Conservation (phyloP, 2,888 invertebrate genomes). For the Glaucopsyche alexis region DNA sequence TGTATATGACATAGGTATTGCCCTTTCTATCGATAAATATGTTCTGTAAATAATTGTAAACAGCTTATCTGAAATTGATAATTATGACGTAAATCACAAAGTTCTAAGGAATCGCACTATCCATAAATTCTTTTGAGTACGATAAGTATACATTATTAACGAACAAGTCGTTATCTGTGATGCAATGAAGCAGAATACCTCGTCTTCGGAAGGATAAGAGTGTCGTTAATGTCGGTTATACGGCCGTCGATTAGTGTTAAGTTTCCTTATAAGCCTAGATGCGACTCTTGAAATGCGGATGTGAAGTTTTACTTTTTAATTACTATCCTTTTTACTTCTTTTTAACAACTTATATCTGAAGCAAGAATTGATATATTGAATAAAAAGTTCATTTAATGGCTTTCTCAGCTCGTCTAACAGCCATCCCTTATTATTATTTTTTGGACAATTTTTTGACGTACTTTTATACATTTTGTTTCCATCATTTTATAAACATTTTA, state of each 20-base stretch:
- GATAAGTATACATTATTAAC: conserved; percentile 7
- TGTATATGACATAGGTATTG: neutral
- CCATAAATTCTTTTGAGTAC: conserved; percentile 10
- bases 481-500: too few species aligned
- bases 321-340: conserved; percentile 8
- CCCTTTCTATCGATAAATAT: neutral
- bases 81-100: conserved; percentile 22
- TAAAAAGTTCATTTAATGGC: too few species aligned
- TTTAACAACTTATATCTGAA: too few species aligned
- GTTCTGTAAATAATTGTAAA: neutral
- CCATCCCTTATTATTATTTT: too few species aligned
- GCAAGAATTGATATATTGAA: too few species aligned
- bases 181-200: conserved; percentile 29
- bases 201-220: conserved; percentile 23
- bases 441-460: too few species aligned
- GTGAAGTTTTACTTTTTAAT: conserved; percentile 26
- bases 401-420: too few species aligned
- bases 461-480: too few species aligned
- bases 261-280: conserved; percentile 3
- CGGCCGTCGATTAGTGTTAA: conserved; percentile 29
- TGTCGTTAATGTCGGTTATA: conserved; percentile 29
- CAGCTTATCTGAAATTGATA: conserved; percentile 2
- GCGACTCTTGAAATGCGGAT: conserved; percentile 13
- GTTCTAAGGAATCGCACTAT: neutral
- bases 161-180: conserved; percentile 15